Percentiles rank a stretch among this genome's conserved stretches.
phyloP scores from a whole-genome alignment of 2,888 invertebrate genomes.

The Drosophila pseudotakahashii region DNA sequence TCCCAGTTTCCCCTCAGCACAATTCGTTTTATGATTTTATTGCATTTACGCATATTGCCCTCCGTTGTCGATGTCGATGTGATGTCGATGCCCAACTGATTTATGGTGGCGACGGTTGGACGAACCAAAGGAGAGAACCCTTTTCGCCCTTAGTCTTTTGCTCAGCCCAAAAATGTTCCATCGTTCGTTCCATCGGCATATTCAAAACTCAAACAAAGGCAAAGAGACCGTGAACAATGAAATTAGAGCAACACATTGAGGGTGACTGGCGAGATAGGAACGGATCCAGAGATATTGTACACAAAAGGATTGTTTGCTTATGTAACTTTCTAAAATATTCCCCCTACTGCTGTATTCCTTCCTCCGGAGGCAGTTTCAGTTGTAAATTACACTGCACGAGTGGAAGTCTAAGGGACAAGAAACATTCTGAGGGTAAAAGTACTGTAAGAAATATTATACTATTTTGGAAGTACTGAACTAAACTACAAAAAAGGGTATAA shows the following conservation, averaged over 20 bases:
- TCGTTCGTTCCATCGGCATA: conserved; percentile 36
- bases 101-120: conserved; percentile 67
- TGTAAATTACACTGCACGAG: conserved; percentile 9
- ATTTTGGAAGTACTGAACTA: too few relatives aligned
- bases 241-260: conserved; percentile 74
- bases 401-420: conserved; percentile 1
- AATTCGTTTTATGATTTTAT: conserved; percentile 80
- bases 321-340: conserved; percentile 65
- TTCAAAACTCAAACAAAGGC: conserved; percentile 72
- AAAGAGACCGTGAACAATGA: conserved; percentile 76
- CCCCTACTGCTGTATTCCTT: conserved; percentile 7
- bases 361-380: conserved; percentile 25
- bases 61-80: conserved; percentile 44
- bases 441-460: background rate
- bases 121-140: conserved; percentile 47
- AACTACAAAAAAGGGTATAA: too few relatives aligned
- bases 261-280: conserved; percentile 49
- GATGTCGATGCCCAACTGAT: conserved; percentile 72
- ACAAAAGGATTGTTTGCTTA: conserved; percentile 71
- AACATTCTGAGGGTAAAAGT: background rate
- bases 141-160: conserved; percentile 22
- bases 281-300: conserved; percentile 10
- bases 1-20: conserved; percentile 52
- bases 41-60: conserved; percentile 76
- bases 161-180: conserved; percentile 40